A percentile compares a stretch with the other conserved stretches of the same genome.
Conservation (phyloP, 2,888 invertebrate genomes). For the Dichetophora obliterata region DNA sequence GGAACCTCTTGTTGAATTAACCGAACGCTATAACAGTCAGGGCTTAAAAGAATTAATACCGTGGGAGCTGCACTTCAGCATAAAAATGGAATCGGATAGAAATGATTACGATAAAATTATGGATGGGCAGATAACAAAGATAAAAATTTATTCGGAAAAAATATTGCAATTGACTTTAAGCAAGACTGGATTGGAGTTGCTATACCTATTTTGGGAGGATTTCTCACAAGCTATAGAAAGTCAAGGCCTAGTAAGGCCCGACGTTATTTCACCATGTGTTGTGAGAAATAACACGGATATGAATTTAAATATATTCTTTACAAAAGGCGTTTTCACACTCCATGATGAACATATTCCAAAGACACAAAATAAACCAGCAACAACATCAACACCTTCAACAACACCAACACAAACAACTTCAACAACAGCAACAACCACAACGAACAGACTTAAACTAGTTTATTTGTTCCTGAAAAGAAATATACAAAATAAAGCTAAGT, state of each 20-base stretch:
- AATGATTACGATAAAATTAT: constrained; percentile 55
- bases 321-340: constrained; percentile 63
- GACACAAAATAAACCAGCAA: too few species aligned
- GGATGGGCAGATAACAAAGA: constrained; percentile 61
- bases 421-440: constrained; percentile 35
- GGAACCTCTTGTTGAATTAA: constrained; percentile 96
- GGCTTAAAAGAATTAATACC: constrained; percentile 75
- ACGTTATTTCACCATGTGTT: constrained; percentile 79
- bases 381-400: neutral
- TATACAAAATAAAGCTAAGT: constrained; percentile 52
- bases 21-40: constrained; percentile 77
- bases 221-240: constrained; percentile 82
- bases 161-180: constrained; percentile 83
- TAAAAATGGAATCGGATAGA: constrained; percentile 60
- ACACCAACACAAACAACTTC: too few species aligned
- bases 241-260: constrained; percentile 68
- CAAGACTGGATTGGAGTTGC: constrained; percentile 81
- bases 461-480: constrained; percentile 53
- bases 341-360: constrained; percentile 66
- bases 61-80: constrained; percentile 86
- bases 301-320: constrained; percentile 73
- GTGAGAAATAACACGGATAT: constrained; percentile 87
- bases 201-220: constrained; percentile 83
- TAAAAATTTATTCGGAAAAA: constrained; percentile 71
- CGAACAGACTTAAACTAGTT: constrained; percentile 49